Evolutionary conservation across 2,888 invertebrate genomes (phyloP).

Genomic region (Chloromyia formosa): DNA sequence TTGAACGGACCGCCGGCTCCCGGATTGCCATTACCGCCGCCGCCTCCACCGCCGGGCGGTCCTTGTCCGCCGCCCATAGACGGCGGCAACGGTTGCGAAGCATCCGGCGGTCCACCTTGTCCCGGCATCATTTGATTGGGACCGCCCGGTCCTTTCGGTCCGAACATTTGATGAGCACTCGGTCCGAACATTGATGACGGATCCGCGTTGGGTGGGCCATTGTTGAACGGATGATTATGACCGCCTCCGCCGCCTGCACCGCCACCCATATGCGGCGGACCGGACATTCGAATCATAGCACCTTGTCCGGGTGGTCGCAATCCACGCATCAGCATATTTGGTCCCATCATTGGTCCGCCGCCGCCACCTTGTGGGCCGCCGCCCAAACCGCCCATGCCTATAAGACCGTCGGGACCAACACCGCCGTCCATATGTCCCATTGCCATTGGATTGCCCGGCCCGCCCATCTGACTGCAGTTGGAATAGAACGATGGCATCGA

Average conservation of each 20-base stretch:
- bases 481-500: conserved; percentile 57
- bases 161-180: conserved; percentile 65
- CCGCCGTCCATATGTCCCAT: conserved; percentile 64
- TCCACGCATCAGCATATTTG: conserved; percentile 62
- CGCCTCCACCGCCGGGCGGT: not conserved
- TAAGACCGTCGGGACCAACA: conserved; percentile 61
- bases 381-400: conserved; percentile 55
- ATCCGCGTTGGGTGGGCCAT: conserved; percentile 53
- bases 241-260: conserved; percentile 50
- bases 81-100: conserved; percentile 79
- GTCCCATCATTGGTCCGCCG: conserved; percentile 54
- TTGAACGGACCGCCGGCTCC: conserved; percentile 67
- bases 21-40: not conserved
- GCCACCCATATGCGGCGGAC: conserved; percentile 52
- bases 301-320: conserved; percentile 65
- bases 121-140: conserved; percentile 59
- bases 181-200: conserved; percentile 55
- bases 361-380: conserved; percentile 52
- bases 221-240: conserved; percentile 57
- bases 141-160: conserved; percentile 58
- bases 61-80: conserved; percentile 73
- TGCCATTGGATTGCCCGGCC: conserved; percentile 55
- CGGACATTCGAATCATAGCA: conserved; percentile 55
- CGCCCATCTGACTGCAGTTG: conserved; percentile 61
- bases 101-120: conserved; percentile 65